Conservation (phyloP, 2,797 vertebrate species). For the Yasuhikotakia modesta region DNA sequence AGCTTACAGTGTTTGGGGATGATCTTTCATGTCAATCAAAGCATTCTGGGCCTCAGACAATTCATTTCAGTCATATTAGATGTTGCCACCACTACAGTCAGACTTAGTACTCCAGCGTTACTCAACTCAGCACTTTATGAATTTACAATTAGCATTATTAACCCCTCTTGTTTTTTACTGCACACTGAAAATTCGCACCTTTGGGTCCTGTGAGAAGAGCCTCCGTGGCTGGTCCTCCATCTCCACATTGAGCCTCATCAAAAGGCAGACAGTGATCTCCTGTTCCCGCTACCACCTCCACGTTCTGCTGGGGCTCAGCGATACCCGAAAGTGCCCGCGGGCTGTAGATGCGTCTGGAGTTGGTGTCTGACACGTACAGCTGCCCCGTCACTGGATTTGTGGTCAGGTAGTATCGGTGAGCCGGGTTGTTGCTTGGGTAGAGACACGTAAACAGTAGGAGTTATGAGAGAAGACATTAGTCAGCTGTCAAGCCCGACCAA, state of each 20-base stretch:
- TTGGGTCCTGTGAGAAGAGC: slow-evolving; percentile 96
- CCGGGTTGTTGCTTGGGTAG: slow-evolving; percentile 90
- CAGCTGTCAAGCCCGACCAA: slow-evolving; percentile 23
- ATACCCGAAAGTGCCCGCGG: slow-evolving; percentile 83
- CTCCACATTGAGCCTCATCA: slow-evolving; percentile 94
- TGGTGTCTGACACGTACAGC: slow-evolving; percentile 96
- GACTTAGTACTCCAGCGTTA: background rate
- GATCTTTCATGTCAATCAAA: slow-evolving; percentile 47
- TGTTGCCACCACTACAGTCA: background rate
- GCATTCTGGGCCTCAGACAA: slow-evolving; percentile 9
- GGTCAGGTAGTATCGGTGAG: slow-evolving; percentile 95
- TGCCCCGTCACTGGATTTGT: slow-evolving; percentile 92
- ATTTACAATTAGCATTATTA: background rate
- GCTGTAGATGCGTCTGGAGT: slow-evolving; percentile 92
- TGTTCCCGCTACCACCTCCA: slow-evolving; percentile 90
- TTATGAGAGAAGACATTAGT: slow-evolving; percentile 38
- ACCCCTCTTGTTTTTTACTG: background rate
- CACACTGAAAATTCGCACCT: slow-evolving; percentile 75
- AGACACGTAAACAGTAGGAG: slow-evolving; percentile 33
- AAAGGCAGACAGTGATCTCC: slow-evolving; percentile 97
- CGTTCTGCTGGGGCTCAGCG: slow-evolving; percentile 90
- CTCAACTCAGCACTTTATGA: background rate
- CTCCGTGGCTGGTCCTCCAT: slow-evolving; percentile 92
- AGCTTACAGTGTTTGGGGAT: slow-evolving; percentile 18
- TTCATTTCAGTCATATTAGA: slow-evolving; percentile 28